These are phyloP conservation scores for Gambusia affinis DNA, from an alignment of 2,113 vertebrate species.

Conservation along the genomic window DNA sequence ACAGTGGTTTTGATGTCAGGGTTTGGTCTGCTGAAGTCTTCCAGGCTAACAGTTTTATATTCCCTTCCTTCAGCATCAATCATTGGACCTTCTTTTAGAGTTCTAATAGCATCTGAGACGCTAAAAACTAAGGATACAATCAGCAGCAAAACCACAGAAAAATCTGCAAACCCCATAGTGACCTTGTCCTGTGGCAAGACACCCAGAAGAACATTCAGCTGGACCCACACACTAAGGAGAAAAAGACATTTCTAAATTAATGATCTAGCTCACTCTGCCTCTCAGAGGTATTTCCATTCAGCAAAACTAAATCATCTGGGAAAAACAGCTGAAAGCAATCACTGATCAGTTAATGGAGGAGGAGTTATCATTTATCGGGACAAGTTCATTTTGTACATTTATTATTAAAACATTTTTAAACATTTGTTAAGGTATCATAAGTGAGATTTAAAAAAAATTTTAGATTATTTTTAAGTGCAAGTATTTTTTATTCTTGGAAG, in stretches of 20 bases:
- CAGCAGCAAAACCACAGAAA: constrained; percentile 4
- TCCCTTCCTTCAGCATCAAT: constrained; percentile 49
- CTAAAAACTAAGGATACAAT: not conserved
- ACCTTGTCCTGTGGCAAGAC: not conserved
- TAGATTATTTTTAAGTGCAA: no score
- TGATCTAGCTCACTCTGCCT: not conserved
- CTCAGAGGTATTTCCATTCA: not conserved
- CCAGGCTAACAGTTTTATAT: constrained; percentile 21
- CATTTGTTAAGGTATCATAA: no score
- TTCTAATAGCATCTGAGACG: constrained; percentile 10
- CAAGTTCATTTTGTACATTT: not conserved
- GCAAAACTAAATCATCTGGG: constrained; percentile 14
- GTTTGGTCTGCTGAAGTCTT: not conserved
- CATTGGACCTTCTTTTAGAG: constrained; percentile 41
- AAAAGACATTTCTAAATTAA: not conserved
- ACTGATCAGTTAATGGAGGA: not conserved
- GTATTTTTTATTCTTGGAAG: no score
- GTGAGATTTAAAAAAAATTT: no score
- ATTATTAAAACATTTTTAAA: no score
- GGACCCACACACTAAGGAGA: not conserved
- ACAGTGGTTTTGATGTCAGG: not conserved
- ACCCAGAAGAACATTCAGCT: not conserved
- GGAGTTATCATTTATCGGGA: not conserved
- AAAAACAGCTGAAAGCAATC: constrained; percentile 38
- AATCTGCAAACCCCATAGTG: not conserved